phyloP scores from a whole-genome alignment of 2,113 vertebrate genomes.

The Toxotes jaculatrix region DNA sequence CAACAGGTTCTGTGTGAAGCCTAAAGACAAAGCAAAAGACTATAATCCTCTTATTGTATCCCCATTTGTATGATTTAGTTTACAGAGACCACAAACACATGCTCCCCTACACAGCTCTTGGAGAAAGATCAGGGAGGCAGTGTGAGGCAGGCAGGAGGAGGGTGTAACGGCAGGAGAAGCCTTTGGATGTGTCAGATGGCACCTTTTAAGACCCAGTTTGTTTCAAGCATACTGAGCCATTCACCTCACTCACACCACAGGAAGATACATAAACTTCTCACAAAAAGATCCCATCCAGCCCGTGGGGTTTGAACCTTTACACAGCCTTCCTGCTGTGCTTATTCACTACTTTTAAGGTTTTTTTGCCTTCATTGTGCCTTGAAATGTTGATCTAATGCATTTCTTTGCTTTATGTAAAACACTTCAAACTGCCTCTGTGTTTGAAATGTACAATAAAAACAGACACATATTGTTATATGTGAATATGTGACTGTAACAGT shows the following conservation, averaged over 20 bases:
- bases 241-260: neutral
- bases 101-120: neutral
- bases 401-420: neutral
- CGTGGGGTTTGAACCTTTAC: neutral
- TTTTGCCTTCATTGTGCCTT: neutral
- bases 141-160: neutral
- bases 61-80: neutral
- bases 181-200: neutral
- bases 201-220: neutral
- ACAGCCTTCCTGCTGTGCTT: neutral
- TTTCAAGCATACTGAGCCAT: neutral
- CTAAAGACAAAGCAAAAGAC: neutral
- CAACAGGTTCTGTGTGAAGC: no score
- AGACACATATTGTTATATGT: neutral
- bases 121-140: neutral
- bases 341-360: neutral
- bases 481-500: constrained; percentile 2
- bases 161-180: neutral
- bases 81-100: neutral
- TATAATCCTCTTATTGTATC: neutral
- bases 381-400: neutral
- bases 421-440: neutral
- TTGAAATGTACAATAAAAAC: neutral
- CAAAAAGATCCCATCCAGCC: neutral
- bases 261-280: neutral